Base-by-base conservation (phyloP, 2,113 vertebrate genomes). In the Pleuronectes platessa region DNA sequence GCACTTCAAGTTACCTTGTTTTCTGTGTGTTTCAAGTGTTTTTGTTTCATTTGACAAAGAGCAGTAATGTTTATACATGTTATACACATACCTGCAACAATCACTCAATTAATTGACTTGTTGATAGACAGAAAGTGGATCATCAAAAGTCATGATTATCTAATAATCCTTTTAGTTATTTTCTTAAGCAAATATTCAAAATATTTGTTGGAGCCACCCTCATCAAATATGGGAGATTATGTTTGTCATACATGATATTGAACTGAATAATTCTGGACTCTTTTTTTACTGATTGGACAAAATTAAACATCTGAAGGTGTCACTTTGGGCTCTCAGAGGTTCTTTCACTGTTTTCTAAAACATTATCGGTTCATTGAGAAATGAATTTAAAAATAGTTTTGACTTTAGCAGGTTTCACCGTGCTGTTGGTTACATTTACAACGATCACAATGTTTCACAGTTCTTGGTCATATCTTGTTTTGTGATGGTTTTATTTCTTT, bases 401-500 rank as follows among this genome's bases (percentile, higher is more conserved):
- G 3, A 56, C 17, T 21, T 54, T 54, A 21, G 51, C 10, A 54
- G 51, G 2, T 54, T 54, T 37, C 35, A n/a, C 51, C 7, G 9
- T n/a, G 8, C 47, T 18, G 4, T 6, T 31, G 6, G 27, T 31
- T 7, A 31, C 27, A 31, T 27, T 27, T 27, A 27, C 27, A 27
- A 27, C 27, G 5, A 26, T 26, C n/a, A 24, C 24, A 27, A 7
- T 7, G 17, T 40, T 40, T 40, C 2, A 27, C 31, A 54, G 17
- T 15, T 64, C 20, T 42, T n/a, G 18, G 17, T 54, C 1, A 37
- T 49, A 54, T 45, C 67, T 71, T 71, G 4, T 4, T 40, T 12
- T 0, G 1, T 59, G 45, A 81, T 47, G 3, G 31, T 68, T 62
- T 51, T n/a, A 40, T 84, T 79, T 81, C 10, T 90, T 21, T 86